Evolutionary conservation across 2,888 invertebrate genomes (phyloP).

Genomic region (Tholera decimalis): DNA sequence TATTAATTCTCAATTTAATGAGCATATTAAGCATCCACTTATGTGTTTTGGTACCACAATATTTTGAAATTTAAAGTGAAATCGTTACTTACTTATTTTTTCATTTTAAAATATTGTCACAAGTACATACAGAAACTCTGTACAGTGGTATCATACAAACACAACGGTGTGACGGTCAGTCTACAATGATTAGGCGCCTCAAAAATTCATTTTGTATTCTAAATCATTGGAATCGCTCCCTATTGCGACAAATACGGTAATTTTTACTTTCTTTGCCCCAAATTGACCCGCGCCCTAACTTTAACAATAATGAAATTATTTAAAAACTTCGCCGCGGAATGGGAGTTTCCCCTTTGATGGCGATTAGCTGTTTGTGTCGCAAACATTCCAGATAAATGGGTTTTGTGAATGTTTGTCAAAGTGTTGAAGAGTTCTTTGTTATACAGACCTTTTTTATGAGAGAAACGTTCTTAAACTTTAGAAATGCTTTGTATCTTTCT

Average conservation of each 20-base stretch:
- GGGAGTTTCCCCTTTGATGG: constrained; percentile 56
- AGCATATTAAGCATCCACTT: too few relatives aligned
- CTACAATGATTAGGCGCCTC: constrained; percentile 51
- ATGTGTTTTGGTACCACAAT: not conserved
- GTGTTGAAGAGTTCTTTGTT: constrained; percentile 42
- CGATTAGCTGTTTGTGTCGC: constrained; percentile 62
- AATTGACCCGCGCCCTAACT: constrained; percentile 61
- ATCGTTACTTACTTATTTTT: not conserved
- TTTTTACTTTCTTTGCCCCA: constrained; percentile 61
- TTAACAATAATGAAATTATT: constrained; percentile 70
- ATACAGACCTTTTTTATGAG: constrained; percentile 10
- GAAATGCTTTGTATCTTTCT: constrained; percentile 7
- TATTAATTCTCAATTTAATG: too few relatives aligned
- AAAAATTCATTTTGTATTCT: constrained; percentile 61
- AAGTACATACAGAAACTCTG: not conserved
- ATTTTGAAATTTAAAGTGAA: not conserved
- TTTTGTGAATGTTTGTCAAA: constrained; percentile 39
- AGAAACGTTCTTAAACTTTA: constrained; percentile 16
- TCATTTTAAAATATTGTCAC: not conserved
- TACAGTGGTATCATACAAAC: not conserved
- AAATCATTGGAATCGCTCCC: constrained; percentile 60
- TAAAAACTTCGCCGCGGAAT: constrained; percentile 63
- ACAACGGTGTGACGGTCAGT: constrained; percentile 51
- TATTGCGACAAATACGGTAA: constrained; percentile 63
- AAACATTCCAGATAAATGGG: constrained; percentile 55